phyloP scores from a whole-genome alignment of 2,888 invertebrate species.

The Hipparchia sbordonii region DNA sequence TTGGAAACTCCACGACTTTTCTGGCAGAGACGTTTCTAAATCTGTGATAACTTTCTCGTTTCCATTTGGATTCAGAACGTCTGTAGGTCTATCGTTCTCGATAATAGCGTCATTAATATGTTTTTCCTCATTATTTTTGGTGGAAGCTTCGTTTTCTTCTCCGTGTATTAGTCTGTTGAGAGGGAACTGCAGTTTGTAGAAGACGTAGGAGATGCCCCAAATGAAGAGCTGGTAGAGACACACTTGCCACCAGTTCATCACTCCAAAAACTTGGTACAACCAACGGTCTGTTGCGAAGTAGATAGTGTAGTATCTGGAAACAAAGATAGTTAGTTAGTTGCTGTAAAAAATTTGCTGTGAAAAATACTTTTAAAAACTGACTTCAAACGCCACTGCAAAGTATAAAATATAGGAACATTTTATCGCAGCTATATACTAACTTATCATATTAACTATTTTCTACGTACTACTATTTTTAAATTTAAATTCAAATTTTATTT shows the following conservation, averaged over 20 bases:
- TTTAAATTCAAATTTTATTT: too few relatives aligned
- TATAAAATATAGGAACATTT: too few relatives aligned
- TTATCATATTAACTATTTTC: too few relatives aligned
- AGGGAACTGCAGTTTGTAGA: slow-evolving; percentile 68
- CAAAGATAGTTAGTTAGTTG: too few relatives aligned
- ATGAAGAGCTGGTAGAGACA: slow-evolving; percentile 65
- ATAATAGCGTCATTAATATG: slow-evolving; percentile 15
- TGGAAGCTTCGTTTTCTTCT: slow-evolving; percentile 25
- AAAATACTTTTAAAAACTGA: too few relatives aligned
- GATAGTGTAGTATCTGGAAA: slow-evolving; percentile 68
- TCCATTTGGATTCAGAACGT: slow-evolving; percentile 3
- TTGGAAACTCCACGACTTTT: slow-evolving; percentile 53
- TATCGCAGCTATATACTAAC: too few relatives aligned
- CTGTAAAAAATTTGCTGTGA: too few relatives aligned
- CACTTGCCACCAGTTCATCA: slow-evolving; percentile 79
- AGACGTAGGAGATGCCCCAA: slow-evolving; percentile 61
- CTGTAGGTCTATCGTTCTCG: neutral
- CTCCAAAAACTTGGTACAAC: slow-evolving; percentile 78
- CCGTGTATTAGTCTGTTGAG: slow-evolving; percentile 67
- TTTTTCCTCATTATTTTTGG: slow-evolving; percentile 21
- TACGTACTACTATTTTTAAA: too few relatives aligned
- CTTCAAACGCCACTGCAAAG: too few relatives aligned
- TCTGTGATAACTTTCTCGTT: slow-evolving; percentile 36
- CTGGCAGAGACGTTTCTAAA: slow-evolving; percentile 31
- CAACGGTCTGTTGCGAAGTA: slow-evolving; percentile 73